A percentile compares a stretch with the other conserved stretches of the same genome.
phyloP scores from a whole-genome alignment of 2,888 invertebrate species.

The Automeris io region DNA sequence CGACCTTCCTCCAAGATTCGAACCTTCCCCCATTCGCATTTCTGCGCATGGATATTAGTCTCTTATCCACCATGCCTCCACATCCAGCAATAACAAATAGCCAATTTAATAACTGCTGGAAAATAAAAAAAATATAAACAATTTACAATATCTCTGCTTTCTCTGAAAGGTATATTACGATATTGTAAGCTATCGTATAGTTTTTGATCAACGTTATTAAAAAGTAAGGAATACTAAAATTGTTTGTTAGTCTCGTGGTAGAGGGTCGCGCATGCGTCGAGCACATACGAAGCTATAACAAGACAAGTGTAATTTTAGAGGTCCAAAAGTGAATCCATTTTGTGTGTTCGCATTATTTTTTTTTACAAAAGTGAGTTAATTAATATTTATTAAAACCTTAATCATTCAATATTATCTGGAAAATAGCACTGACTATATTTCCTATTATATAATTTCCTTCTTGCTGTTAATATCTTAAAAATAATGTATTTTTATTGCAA shows the following conservation, averaged over 20 bases:
- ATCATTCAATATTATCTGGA: not conserved
- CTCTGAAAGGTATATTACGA: too few species aligned
- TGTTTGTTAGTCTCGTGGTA: slow-evolving; percentile 36
- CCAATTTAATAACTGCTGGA: too few species aligned
- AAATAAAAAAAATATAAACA: slow-evolving; percentile 23
- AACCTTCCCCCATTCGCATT: too few species aligned
- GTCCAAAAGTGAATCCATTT: slow-evolving; percentile 56
- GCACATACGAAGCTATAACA: slow-evolving; percentile 56
- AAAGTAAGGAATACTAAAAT: not conserved
- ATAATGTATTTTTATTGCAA: too few species aligned
- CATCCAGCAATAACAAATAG: too few species aligned
- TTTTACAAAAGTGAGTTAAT: slow-evolving; percentile 46
- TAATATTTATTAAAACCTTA: slow-evolving; percentile 6
- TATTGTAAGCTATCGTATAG: too few species aligned
- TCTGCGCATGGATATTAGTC: too few species aligned
- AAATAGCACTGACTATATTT: not conserved
- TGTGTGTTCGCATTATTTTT: slow-evolving; percentile 38
- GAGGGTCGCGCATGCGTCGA: slow-evolving; percentile 57
- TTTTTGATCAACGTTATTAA: too few species aligned
- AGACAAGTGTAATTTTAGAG: slow-evolving; percentile 57
- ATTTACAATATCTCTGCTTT: too few species aligned
- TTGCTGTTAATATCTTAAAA: too few species aligned
- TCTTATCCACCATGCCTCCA: too few species aligned
- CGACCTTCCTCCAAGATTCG: too few species aligned
- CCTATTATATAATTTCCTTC: not conserved